phyloP scores from a whole-genome alignment of 2,113 vertebrate genomes.

The Daphoenositta chrysoptera region DNA sequence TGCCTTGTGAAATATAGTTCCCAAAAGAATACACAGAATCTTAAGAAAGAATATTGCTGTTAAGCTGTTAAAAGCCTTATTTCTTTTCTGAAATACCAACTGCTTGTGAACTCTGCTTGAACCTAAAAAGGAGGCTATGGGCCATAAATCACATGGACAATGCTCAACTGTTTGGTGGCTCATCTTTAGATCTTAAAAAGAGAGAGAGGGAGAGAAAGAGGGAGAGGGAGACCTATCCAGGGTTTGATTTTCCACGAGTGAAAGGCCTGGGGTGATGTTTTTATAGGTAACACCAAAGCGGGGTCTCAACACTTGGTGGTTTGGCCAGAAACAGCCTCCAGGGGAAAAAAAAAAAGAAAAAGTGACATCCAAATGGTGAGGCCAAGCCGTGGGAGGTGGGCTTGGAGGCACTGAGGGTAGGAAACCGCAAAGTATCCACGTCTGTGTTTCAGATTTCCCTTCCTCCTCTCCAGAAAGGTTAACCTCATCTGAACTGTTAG shows the following conservation, averaged over 20 bases:
- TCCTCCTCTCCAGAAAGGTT: constrained; percentile 12
- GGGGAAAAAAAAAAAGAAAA: fast-evolving
- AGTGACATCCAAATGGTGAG: constrained; percentile 29
- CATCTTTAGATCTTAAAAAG: constrained; percentile 77
- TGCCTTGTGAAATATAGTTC: constrained; percentile 38
- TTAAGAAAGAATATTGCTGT: constrained; percentile 66
- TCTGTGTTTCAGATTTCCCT: constrained; percentile 44
- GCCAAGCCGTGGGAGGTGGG: background rate
- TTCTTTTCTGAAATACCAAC: constrained; percentile 80
- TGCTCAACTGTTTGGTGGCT: constrained; percentile 84
- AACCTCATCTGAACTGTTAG: constrained; percentile 30
- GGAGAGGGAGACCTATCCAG: constrained; percentile 50
- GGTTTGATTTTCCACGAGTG: constrained; percentile 61
- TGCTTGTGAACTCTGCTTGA: constrained; percentile 88
- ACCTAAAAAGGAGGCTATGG: constrained; percentile 80
- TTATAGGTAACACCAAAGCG: constrained; percentile 51
- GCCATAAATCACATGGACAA: constrained; percentile 89
- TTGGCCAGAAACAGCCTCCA: constrained; percentile 15
- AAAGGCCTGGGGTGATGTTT: constrained; percentile 38
- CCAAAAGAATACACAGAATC: constrained; percentile 54
- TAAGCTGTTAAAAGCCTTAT: constrained; percentile 71
- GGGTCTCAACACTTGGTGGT: constrained; percentile 15
- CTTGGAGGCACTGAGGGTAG: background rate
- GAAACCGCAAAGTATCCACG: constrained; percentile 17
- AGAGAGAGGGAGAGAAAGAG: constrained; percentile 15